Evolutionary conservation across 1,140 invertebrate species (phyloP).

Genomic region (Tetranychus cinnabarinus): DNA sequence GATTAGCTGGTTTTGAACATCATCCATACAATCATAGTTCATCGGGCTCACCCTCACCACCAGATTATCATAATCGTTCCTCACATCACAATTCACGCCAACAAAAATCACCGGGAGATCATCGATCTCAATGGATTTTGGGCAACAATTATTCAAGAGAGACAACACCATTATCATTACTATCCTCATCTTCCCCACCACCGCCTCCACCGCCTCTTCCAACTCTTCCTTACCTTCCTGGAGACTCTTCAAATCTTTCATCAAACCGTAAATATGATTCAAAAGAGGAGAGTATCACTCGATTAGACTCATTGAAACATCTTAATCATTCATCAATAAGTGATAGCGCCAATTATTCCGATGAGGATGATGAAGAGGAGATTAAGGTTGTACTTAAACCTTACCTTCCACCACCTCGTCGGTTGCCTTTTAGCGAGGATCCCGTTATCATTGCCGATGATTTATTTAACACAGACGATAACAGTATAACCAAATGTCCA

Average conservation of each 20-base stretch:
- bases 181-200: neutral
- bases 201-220: neutral
- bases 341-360: conserved; percentile 6
- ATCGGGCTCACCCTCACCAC: neutral
- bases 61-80: neutral
- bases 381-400: conserved; percentile 3
- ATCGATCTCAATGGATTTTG: too few species aligned
- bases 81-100: neutral
- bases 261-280: neutral
- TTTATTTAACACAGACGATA: neutral
- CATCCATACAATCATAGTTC: neutral
- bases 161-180: neutral
- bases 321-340: conserved; percentile 40
- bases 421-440: neutral
- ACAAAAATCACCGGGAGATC: too few species aligned
- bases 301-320: neutral
- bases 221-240: too few species aligned
- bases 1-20: neutral
- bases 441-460: neutral
- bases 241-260: neutral
- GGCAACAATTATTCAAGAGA: neutral
- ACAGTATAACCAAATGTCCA: neutral
- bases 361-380: conserved; percentile 6
- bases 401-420: conserved; percentile 1
- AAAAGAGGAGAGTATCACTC: neutral